Conservation (phyloP, 2,888 invertebrate genomes). For the Aromia moschata region DNA sequence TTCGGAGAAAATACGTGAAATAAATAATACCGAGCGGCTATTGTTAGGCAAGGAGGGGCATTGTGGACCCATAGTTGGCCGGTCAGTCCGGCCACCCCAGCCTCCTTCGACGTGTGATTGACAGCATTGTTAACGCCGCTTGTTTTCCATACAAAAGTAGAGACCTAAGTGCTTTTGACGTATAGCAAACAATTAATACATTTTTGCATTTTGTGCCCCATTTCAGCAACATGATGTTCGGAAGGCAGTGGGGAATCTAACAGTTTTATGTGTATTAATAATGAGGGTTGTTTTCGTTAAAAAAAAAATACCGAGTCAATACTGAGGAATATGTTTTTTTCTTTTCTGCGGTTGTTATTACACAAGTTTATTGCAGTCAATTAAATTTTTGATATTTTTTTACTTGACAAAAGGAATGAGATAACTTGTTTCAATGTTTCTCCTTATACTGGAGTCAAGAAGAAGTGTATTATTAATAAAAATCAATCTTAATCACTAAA, state of each 20-base stretch:
- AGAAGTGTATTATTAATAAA: no score
- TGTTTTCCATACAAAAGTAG: constrained; percentile 37
- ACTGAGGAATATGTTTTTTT: no score
- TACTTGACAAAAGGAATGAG: no score
- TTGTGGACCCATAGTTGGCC: constrained; percentile 29
- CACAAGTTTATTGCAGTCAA: no score
- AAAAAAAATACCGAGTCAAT: no score
- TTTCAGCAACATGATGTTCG: constrained; percentile 39
- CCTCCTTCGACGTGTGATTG: constrained; percentile 43
- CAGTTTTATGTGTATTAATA: no score
- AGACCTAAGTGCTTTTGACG: constrained; percentile 50
- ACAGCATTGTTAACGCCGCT: constrained; percentile 41
- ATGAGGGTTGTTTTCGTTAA: no score
- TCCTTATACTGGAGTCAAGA: no score
- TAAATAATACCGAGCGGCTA: constrained; percentile 36
- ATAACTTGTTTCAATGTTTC: no score
- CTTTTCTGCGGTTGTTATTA: no score
- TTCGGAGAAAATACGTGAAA: constrained; percentile 14
- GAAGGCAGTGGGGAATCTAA: constrained; percentile 13
- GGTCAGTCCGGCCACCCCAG: constrained; percentile 37
- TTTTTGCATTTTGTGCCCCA: constrained; percentile 47
- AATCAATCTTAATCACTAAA: no score
- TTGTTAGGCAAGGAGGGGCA: constrained; percentile 26
- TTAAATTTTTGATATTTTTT: no score
- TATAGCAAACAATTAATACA: constrained; percentile 49